Conservation (phyloP, 2,888 invertebrate genomes). For the Cataglyphis albicans region DNA sequence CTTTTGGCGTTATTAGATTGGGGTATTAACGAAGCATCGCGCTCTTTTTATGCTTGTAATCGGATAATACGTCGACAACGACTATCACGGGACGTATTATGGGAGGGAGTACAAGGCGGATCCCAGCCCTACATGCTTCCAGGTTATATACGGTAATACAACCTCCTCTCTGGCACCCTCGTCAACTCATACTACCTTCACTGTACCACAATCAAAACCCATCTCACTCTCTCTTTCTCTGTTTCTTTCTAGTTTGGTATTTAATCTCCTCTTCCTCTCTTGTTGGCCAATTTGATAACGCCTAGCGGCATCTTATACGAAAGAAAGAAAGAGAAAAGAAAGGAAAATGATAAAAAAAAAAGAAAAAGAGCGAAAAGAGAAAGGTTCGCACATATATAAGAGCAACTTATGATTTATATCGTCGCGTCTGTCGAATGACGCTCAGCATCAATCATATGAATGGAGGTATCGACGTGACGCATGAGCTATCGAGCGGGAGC, state of each 20-base stretch:
- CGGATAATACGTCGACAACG: constrained; percentile 65
- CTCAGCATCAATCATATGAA: constrained; percentile 77
- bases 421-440: constrained; percentile 77
- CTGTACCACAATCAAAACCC: constrained; percentile 72
- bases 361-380: constrained; percentile 59
- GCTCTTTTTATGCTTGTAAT: constrained; percentile 45
- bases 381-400: constrained; percentile 59
- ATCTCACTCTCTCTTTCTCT: constrained; percentile 50
- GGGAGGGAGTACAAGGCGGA: constrained; percentile 36
- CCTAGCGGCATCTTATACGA: constrained; percentile 48
- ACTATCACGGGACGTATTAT: constrained; percentile 66
- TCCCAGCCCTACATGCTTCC: constrained; percentile 64
- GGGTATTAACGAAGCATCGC: constrained; percentile 36
- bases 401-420: constrained; percentile 79
- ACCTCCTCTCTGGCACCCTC: constrained; percentile 50
- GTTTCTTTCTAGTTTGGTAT: constrained; percentile 58
- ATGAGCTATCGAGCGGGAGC: constrained; percentile 47
- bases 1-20: constrained; percentile 27
- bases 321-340: background rate
- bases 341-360: background rate
- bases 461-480: constrained; percentile 62
- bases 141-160: constrained; percentile 58
- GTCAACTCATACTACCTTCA: constrained; percentile 42
- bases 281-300: constrained; percentile 74
- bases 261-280: constrained; percentile 76